Evolutionary conservation across 2,113 vertebrate genomes (phyloP).

Genomic region (Vimba vimba): DNA sequence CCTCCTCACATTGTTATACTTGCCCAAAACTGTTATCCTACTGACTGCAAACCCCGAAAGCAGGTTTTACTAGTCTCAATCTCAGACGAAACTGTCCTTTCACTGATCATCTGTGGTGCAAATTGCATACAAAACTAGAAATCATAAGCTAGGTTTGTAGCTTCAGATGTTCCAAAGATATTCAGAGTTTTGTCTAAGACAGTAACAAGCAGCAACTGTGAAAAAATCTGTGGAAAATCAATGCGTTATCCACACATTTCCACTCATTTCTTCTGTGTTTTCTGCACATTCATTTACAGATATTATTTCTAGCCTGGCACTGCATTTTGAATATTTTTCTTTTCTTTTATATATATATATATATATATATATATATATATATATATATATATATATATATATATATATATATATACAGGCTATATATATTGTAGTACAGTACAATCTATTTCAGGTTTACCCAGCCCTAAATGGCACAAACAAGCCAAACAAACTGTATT

Average conservation of each 20-base stretch:
- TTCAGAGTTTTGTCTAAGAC: neutral
- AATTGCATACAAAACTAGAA: neutral
- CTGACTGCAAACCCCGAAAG: conserved; percentile 53
- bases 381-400: too few relatives aligned
- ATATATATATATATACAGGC: too few relatives aligned
- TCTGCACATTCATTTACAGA: conserved; percentile 15
- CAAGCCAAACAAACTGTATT: neutral
- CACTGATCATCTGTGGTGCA: neutral
- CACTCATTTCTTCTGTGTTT: conserved; percentile 1
- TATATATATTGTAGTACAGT: neutral
- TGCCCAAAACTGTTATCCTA: conserved; percentile 51
- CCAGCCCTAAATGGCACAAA: neutral
- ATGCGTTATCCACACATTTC: neutral
- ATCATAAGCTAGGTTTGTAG: neutral
- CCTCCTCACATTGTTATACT: conserved; percentile 55
- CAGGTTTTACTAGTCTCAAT: neutral
- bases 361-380: too few relatives aligned
- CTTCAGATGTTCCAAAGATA: neutral
- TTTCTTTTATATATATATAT: too few relatives aligned
- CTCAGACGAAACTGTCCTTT: neutral
- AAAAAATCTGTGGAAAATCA: conserved; percentile 1
- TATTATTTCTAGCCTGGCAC: conserved; percentile 5
- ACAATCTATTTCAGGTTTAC: conserved; percentile 6
- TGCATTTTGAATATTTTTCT: neutral
- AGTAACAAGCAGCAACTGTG: neutral